A percentile compares a stretch with the other conserved stretches of the same genome.
These are phyloP conservation scores for Cryptus armator DNA, from an alignment of 2,888 invertebrate species.

Conservation along the genomic window DNA sequence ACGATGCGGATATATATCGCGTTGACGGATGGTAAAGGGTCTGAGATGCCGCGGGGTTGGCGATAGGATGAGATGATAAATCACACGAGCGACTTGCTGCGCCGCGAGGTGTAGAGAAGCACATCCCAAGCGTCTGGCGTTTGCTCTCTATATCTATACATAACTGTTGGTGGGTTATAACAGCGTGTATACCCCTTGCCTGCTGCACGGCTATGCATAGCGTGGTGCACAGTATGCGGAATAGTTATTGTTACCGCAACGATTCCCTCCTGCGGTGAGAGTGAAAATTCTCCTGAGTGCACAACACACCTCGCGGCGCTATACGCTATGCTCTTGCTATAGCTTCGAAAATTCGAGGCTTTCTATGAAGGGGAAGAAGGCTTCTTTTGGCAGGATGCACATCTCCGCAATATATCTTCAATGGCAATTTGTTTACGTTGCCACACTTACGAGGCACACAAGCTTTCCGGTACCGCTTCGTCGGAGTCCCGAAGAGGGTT, in stretches of 20 bases:
- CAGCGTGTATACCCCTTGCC: neutral
- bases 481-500: conserved; percentile 14
- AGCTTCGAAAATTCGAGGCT: conserved; percentile 3
- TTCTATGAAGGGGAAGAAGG: conserved; percentile 26
- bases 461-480: conserved; percentile 48
- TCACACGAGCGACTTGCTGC: conserved; percentile 68
- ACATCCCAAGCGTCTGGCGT: conserved; percentile 34
- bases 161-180: neutral
- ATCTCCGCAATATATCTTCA: conserved; percentile 54
- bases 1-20: conserved; percentile 26
- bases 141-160: conserved; percentile 13
- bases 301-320: conserved; percentile 13
- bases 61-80: conserved; percentile 75
- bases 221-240: conserved; percentile 42
- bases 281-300: conserved; percentile 59
- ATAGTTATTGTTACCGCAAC: conserved; percentile 65
- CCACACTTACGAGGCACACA: conserved; percentile 45
- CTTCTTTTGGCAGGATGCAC: conserved; percentile 36
- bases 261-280: conserved; percentile 53
- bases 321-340: neutral
- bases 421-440: conserved; percentile 66
- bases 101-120: conserved; percentile 29
- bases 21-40: conserved; percentile 20
- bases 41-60: conserved; percentile 44
- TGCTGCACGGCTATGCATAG: conserved; percentile 2